Base-by-base conservation (phyloP, 2,113 vertebrate species). In the Malaclemys terrapin region DNA sequence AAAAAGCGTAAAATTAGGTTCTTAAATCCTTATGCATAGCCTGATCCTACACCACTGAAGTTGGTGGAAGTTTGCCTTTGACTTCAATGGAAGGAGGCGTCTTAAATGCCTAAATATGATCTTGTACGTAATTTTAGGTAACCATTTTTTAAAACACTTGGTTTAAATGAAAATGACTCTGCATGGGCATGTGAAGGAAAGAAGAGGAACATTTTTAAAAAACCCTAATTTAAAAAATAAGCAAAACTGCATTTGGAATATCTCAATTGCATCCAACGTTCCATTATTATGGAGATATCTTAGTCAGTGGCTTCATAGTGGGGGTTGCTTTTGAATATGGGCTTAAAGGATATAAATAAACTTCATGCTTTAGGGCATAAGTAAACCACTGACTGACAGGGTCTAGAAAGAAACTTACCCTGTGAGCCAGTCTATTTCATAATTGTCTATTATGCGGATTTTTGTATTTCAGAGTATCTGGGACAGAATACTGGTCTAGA, bases 161-260 rank as follows among this genome's bases (percentile, higher is more conserved):
- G 22, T 25, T 78, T 45, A 78, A 27, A 47, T 45, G 42, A 78
- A 29, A 14, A 47, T 78, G 25, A 27, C 25, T 47, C 6, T 47
- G 3, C 3, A 27, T 25, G 25, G 42, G 27, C 11, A 27, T 6
- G 9, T 13, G 45, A 17, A 22, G 72, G 42, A 22, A n/a, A 14
- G 47, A 53, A 20, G n/a, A 25, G 22, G 35, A 54, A 10, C 38
- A 78, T n/a, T 42, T 42, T 22, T 35, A 5, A 57, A 3, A 29
- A 3, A 19, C 56, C 20, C 17, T 0, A 1, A 45, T 47, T 59
- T 42, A 7, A 0, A 3, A 65, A 16, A 87, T n/a, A 72, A 72
- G 10, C 8, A 72, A 2, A 1, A 1, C 0, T 31, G n/a, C 52
- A 2, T 45, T 80, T 88, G 45, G 10, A 17, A 17, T 45, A 20